phyloP scores from a whole-genome alignment of 2,113 vertebrate species.

The Callorhinus ursinus region DNA sequence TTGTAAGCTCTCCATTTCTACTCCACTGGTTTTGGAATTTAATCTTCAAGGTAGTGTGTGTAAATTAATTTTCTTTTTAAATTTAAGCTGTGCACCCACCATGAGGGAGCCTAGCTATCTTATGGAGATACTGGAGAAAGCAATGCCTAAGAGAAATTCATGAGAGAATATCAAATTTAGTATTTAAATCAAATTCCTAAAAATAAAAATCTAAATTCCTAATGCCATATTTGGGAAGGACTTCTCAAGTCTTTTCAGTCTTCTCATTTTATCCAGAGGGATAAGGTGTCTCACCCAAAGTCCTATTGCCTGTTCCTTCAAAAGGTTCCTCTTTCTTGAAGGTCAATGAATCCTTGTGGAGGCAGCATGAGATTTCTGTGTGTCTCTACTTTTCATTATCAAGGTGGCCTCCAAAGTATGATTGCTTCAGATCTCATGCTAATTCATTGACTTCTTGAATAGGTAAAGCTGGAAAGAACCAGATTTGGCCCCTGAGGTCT shows the following conservation, averaged over 20 bases:
- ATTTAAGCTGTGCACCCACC: not conserved
- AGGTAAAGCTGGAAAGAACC: not conserved
- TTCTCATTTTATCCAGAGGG: not conserved
- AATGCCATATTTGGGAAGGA: not conserved
- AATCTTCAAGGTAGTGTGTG: constrained; percentile 1
- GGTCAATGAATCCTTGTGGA: not conserved
- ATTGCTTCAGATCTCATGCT: not conserved
- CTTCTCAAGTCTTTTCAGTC: not conserved
- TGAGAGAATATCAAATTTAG: not conserved
- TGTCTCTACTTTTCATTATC: not conserved
- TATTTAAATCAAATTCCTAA: not conserved
- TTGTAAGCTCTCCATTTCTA: not conserved
- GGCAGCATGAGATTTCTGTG: not conserved
- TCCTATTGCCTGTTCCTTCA: not conserved
- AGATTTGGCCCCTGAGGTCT: not conserved
- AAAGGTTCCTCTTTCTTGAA: not conserved
- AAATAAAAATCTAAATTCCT: constrained; percentile 33
- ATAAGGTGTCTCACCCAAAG: not conserved
- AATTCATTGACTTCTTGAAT: not conserved
- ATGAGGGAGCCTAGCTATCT: not conserved
- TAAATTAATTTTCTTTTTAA: constrained; percentile 39
- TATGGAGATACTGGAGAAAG: not conserved
- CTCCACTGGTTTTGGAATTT: constrained; percentile 40
- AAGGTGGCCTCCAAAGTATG: not conserved
- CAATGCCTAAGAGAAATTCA: not conserved